phyloP scores from a whole-genome alignment of 2,113 vertebrate species.

The Protobothrops mucrosquamatus region DNA sequence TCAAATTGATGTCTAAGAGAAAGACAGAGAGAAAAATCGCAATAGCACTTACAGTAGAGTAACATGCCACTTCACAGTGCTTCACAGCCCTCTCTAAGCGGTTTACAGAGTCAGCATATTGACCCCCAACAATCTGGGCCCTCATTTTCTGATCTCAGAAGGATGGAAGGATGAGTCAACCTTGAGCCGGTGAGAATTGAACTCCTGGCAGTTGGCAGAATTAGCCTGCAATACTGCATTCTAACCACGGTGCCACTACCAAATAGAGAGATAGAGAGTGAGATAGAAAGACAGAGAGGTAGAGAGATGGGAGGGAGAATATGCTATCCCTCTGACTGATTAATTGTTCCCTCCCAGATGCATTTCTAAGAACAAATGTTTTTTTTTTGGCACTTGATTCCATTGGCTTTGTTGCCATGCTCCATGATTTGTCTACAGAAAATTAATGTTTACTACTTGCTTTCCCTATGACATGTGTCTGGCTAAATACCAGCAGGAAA shows the following conservation, averaged over 20 bases:
- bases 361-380: conserved; percentile 42
- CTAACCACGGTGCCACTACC: too few relatives aligned
- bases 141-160: too few relatives aligned
- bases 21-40: not conserved
- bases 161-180: too few relatives aligned
- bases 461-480: conserved; percentile 34
- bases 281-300: conserved; percentile 47
- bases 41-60: too few relatives aligned
- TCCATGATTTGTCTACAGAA: conserved; percentile 44
- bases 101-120: too few relatives aligned
- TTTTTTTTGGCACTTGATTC: conserved; percentile 6
- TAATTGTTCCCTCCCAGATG: conserved; percentile 39
- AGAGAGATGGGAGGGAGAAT: conserved; percentile 41
- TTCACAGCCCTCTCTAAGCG: too few relatives aligned
- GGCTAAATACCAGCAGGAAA: conserved; percentile 4
- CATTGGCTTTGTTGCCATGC: conserved; percentile 44
- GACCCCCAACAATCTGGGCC: too few relatives aligned
- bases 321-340: conserved; percentile 43
- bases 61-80: too few relatives aligned
- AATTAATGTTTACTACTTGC: conserved; percentile 37
- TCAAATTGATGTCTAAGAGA: conserved; percentile 50
- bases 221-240: too few relatives aligned
- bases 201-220: too few relatives aligned
- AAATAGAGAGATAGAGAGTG: conserved; percentile 16
- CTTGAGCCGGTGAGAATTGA: too few relatives aligned